Evolutionary conservation across 2,888 invertebrate species (phyloP), one percentile per base, ranked within the genome.

Genomic region (Marronus borbonicus): DNA sequence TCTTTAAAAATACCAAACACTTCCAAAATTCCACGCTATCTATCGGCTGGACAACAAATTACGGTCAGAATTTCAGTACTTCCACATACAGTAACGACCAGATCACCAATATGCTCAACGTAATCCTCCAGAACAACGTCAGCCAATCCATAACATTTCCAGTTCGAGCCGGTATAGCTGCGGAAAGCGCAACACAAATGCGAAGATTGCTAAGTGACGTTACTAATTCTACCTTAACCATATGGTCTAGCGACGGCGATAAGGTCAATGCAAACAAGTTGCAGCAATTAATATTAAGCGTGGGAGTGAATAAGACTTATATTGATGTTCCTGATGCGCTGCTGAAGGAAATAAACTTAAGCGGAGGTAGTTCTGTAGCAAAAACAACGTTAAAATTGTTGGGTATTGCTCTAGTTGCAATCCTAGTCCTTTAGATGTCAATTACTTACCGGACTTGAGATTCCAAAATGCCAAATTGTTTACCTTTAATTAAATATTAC

Each of bases 11-110:
- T 12, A 91, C 91, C 0, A 88, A 90, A 69, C 88, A 89, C 58
- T 93, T 94, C 81, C 91, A 92, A 0, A 89, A 92, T 20, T 91
- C 93, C 0, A 92, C 93, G 0, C 89, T 97, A 1, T 97, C 97
- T 8, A 89, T 96, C 5, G 97, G 96, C 0, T 97, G 97, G 97
- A 96, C 95, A 24, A 96, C 96, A 1, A 90, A 89, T 80, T 93
- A 91, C 86, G 90, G 91, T 3, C 88, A 88, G 0, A 87, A 90
- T 80, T 88, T 88, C 78, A 90, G 83, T 2, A 86, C 90, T 64
- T 93, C 92, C 1, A 90, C 89, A 39, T 96, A 95, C 87, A 92
- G 91, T 3, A 85, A 89, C 2, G 88, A 90, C 0, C 91, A 96
- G 72, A 91, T 95, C n/a, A 89, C 92, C 0, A 89, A 90, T 20